These are phyloP conservation scores for Regulus satrapa DNA, from an alignment of 2,113 vertebrate genomes.

Conservation along the genomic window DNA sequence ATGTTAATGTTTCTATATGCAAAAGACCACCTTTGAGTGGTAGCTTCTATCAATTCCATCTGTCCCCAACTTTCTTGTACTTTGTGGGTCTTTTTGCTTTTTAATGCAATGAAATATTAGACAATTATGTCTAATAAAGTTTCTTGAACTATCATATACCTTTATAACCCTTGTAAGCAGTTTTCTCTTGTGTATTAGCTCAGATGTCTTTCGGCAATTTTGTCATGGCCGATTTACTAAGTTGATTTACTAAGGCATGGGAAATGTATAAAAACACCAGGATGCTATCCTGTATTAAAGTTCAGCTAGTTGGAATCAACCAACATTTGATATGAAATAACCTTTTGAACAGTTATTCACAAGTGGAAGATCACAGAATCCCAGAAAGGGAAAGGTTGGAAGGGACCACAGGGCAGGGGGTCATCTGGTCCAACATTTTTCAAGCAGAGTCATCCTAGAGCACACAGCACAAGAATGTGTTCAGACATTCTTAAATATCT, in stretches of 20 bases:
- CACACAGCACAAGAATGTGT: not conserved
- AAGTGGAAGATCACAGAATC: not conserved
- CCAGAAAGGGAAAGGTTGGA: not conserved
- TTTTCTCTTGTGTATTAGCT: not conserved
- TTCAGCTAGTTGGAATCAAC: not conserved
- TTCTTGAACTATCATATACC: not conserved
- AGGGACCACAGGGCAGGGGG: not conserved
- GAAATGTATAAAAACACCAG: not conserved
- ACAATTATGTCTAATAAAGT: not conserved
- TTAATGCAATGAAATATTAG: not conserved
- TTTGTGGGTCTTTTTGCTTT: not conserved
- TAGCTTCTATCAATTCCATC: not conserved
- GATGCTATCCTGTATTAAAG: not conserved
- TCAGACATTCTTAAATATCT: not conserved
- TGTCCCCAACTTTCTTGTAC: not conserved
- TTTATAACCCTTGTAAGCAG: not conserved
- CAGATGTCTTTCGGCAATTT: not conserved
- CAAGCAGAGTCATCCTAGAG: not conserved
- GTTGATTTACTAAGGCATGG: not conserved
- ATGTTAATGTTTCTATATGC: not conserved
- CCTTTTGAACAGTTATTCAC: not conserved
- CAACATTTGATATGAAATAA: not conserved
- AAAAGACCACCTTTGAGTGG: not conserved
- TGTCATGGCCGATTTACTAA: not conserved
- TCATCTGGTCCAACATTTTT: not conserved